These are phyloP conservation scores for Leptatherina wallacei DNA, from an alignment of 2,797 vertebrate genomes.

Conservation along the genomic window DNA sequence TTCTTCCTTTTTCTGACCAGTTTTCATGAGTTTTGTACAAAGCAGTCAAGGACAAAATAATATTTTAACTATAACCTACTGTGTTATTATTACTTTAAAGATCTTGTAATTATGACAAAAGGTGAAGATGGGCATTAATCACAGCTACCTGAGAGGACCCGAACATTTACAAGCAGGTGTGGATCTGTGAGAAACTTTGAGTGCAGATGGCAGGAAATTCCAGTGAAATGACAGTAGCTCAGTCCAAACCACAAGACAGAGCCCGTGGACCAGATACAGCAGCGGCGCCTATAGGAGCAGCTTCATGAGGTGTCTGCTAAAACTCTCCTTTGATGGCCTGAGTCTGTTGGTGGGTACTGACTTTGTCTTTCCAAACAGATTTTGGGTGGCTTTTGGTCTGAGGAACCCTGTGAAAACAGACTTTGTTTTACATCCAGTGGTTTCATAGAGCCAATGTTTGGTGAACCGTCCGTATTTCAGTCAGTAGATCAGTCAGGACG, in stretches of 20 bases:
- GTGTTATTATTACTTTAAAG: not conserved
- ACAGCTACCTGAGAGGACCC: conserved; percentile 44
- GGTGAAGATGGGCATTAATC: not conserved
- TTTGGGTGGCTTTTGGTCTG: conserved; percentile 53
- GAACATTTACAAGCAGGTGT: conserved; percentile 93
- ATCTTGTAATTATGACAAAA: conserved; percentile 3
- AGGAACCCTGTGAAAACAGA: conserved; percentile 48
- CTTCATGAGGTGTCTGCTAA: conserved; percentile 61
- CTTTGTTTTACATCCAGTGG: conserved; percentile 49
- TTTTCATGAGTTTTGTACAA: not conserved
- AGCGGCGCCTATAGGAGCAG: conserved; percentile 53
- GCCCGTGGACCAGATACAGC: conserved; percentile 56
- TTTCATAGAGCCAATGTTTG: conserved; percentile 34
- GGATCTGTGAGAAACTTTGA: conserved; percentile 93
- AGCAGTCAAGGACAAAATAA: not conserved
- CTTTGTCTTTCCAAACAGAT: conserved; percentile 54
- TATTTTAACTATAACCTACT: not conserved
- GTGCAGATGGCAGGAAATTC: conserved; percentile 95
- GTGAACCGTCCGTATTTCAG: conserved; percentile 39
- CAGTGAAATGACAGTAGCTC: conserved; percentile 93
- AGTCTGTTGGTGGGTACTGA: conserved; percentile 44
- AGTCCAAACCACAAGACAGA: conserved; percentile 92
- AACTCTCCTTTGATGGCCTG: conserved; percentile 46
- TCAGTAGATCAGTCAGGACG: conserved; percentile 35
- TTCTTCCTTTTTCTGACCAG: not conserved